Base-by-base conservation (phyloP, 2,113 vertebrate genomes). In the Tonatia bakeri region DNA sequence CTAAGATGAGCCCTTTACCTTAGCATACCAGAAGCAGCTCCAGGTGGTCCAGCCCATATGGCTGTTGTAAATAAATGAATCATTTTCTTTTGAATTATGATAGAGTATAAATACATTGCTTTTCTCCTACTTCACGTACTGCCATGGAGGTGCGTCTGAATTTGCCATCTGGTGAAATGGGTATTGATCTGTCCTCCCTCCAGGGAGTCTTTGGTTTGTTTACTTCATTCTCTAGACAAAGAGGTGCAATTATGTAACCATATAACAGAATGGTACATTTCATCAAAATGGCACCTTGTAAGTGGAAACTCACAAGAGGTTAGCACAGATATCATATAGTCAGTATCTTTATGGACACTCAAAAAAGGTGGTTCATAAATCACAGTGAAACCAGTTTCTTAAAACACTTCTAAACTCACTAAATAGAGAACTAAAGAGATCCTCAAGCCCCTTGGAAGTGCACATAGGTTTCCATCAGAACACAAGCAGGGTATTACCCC, bases 201-300 rank as follows among this genome's bases (percentile, higher is more conserved):
- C 36, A 36, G 86, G 77, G 45, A 38, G 73, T 40, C 24, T 19
- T 47, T 26, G 0, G 11, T 69, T 92, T 91, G 43, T 75, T 95
- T 81, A 69, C 50, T 87, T 95, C 73, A 64, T 91, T 94, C 82
- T 90, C 28, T 69, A 65, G 52, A 88, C 67, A 79, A 87, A 92
- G 47, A 87, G 61, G 31, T 26, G n/a, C 20, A 47, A 19, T 43
- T 87, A 70, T 59, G 54, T 82, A 65, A 13, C 47, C 54, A 36
- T 52, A 69, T 40, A 69, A 64, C 94, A 82, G 33, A 73, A 75
- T 88, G 59, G 36, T 43, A 38, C 13, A 13, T 96, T 96, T 86
- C 73, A 96, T 91, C 85, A 94, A 91, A 95, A 92, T 80, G 43
- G 36, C 67, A 82, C 72, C 85, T 47, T 61, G 4, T 54, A 88